These are phyloP conservation scores for Nothocercus nigrocapillus DNA, from an alignment of 2,113 vertebrate genomes.

Conservation along the genomic window DNA sequence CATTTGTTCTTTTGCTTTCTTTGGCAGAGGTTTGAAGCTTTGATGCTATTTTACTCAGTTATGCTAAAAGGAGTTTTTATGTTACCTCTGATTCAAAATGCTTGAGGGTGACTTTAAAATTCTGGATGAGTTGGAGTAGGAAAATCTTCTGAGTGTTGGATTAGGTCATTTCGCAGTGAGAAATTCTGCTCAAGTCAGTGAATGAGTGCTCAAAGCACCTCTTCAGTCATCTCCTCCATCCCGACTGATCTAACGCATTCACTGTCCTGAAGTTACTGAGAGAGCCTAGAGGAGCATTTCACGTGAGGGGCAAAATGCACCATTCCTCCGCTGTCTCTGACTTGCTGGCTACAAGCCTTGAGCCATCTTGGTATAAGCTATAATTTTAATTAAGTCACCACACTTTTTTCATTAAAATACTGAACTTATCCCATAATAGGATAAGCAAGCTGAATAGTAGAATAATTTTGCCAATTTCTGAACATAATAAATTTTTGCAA, in stretches of 20 bases:
- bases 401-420: not conserved
- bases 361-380: not conserved
- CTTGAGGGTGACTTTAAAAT: constrained; percentile 52
- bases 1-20: constrained; percentile 37
- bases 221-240: not conserved
- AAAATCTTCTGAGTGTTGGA: constrained; percentile 34
- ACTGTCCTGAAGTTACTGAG: not conserved
- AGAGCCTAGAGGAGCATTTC: not conserved
- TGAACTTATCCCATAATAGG: not conserved
- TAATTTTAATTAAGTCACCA: not conserved
- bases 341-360: not conserved
- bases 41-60: constrained; percentile 12
- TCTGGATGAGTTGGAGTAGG: not conserved
- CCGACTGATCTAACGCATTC: constrained; percentile 5
- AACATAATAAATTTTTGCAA: not conserved
- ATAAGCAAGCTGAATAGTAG: not conserved
- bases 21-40: constrained; percentile 30
- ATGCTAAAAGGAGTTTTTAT: constrained; percentile 28
- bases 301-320: not conserved
- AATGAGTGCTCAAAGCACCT: not conserved
- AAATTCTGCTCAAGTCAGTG: constrained; percentile 25
- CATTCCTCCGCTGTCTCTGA: not conserved
- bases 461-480: not conserved
- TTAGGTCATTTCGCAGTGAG: constrained; percentile 29
- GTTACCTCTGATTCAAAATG: constrained; percentile 38